Percentiles rank a stretch among this genome's conserved stretches.
phyloP scores from a whole-genome alignment of 2,888 invertebrate species.

The Drosophila nigricruria region DNA sequence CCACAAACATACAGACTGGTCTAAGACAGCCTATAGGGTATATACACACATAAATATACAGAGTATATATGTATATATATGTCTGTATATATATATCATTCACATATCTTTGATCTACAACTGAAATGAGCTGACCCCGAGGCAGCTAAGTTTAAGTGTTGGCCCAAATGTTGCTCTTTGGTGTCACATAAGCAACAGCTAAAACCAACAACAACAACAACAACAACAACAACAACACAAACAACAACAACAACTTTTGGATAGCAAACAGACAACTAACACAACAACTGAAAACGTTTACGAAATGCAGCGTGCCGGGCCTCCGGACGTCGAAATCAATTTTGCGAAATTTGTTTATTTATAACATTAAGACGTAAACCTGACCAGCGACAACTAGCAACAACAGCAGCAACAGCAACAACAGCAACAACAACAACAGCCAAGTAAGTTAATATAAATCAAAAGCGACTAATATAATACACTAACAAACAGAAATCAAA shows the following conservation, averaged over 20 bases:
- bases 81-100: background rate
- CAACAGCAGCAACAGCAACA: constrained; percentile 39
- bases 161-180: constrained; percentile 32
- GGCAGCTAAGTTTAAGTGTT: constrained; percentile 17
- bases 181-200: constrained; percentile 38
- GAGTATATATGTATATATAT: background rate
- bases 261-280: constrained; percentile 42
- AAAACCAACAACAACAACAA: constrained; percentile 10
- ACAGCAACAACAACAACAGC: constrained; percentile 17
- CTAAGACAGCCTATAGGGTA: background rate
- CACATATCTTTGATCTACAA: constrained; percentile 10
- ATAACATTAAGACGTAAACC: constrained; percentile 65
- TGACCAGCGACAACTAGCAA: constrained; percentile 62
- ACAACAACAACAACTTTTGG: constrained; percentile 22
- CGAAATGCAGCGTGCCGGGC: constrained; percentile 67
- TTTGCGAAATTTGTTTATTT: constrained; percentile 74
- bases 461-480: constrained; percentile 19
- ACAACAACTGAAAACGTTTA: constrained; percentile 49
- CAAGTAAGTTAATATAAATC: background rate
- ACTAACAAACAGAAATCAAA: constrained; percentile 5
- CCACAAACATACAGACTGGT: constrained; percentile 4
- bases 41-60: background rate
- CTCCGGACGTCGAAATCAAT: constrained; percentile 56
- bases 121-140: constrained; percentile 13
- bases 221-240: constrained; percentile 9